Evolutionary conservation across 2,888 invertebrate genomes (phyloP).

Genomic region (Conomelus anceps): DNA sequence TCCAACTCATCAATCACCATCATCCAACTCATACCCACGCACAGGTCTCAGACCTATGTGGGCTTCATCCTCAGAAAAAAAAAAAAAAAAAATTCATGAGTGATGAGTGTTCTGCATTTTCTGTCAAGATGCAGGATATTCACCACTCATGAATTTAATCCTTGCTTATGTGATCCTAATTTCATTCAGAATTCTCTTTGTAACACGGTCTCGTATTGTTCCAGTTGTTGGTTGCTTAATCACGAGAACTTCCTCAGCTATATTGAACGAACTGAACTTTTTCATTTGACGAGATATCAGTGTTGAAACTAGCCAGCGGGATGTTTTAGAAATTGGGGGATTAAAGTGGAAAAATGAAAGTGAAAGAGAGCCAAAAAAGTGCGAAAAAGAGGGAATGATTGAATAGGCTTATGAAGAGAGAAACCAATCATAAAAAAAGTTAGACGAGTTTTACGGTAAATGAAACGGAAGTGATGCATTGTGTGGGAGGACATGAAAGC

Average conservation of each 20-base stretch:
- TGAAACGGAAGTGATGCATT: not conserved
- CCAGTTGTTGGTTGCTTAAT: not conserved
- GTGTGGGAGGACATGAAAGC: not conserved
- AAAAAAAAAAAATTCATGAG: no score
- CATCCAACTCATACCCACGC: no score
- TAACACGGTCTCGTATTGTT: not conserved
- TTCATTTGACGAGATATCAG: not conserved
- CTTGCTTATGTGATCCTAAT: not conserved
- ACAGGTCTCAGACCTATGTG: no score
- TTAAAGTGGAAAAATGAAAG: not conserved
- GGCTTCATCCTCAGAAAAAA: no score
- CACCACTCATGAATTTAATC: not conserved
- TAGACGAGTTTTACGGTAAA: not conserved
- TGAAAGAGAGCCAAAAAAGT: not conserved
- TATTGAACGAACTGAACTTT: not conserved
- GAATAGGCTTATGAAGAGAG: not conserved
- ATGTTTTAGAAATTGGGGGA: not conserved
- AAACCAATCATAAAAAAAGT: not conserved
- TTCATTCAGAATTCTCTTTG: not conserved
- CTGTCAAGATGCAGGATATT: not conserved
- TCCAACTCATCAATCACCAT: no score
- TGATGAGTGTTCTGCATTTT: not conserved
- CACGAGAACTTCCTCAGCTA: not conserved
- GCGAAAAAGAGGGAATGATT: not conserved
- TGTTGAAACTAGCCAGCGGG: not conserved